Conservation (phyloP, 1,140 invertebrate species). For the Trigoniulus corallinus region DNA sequence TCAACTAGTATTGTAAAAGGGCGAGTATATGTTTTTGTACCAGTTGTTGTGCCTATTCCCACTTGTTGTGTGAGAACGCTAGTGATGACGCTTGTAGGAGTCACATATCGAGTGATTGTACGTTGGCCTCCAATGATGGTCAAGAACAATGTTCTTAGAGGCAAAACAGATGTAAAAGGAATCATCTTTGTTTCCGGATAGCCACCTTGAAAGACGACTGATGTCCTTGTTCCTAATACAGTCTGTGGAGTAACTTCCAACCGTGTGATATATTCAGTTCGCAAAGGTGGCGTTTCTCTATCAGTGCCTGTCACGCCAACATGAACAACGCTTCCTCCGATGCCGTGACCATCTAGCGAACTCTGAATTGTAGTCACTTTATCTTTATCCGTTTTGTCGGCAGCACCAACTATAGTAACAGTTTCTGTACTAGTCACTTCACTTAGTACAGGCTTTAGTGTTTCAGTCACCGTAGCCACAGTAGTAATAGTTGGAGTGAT, state of each 20-base stretch:
- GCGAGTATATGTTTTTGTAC: no score
- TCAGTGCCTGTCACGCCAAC: neutral
- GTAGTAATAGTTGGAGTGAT: neutral
- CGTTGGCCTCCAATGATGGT: neutral
- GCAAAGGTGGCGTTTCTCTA: neutral
- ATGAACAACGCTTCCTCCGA: neutral
- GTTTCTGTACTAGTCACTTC: neutral
- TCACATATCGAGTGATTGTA: neutral
- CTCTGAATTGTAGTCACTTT: no score
- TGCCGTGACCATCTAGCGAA: neutral
- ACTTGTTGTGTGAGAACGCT: no score
- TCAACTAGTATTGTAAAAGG: no score
- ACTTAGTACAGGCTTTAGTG: neutral
- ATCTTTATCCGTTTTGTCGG: no score
- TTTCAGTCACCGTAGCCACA: neutral
- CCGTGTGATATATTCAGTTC: neutral
- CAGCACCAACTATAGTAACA: neutral
- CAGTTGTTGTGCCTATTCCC: no score
- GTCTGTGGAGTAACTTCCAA: neutral
- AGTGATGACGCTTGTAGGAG: no score
- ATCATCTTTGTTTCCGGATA: neutral
- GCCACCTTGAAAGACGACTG: neutral
- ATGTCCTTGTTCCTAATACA: neutral
- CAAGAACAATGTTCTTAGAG: neutral
- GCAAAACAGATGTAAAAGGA: neutral